Conservation (phyloP, 2,888 invertebrate species). For the Amphimallon solstitiale region DNA sequence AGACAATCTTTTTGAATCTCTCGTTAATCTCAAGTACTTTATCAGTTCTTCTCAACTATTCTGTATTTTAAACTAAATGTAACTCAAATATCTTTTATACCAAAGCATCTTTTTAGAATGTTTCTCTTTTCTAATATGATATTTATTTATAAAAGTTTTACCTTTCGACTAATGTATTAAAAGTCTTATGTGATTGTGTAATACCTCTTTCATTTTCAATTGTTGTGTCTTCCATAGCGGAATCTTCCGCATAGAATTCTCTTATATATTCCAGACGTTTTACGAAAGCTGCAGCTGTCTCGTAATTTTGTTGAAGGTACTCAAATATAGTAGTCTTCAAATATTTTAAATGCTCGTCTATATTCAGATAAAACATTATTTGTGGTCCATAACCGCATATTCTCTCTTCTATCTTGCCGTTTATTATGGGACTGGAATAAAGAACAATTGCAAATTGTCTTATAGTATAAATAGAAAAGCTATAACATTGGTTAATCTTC, state of each 20-base stretch:
- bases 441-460: too few species aligned
- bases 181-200: neutral
- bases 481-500: too few species aligned
- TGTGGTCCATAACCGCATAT: constrained; percentile 80
- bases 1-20: too few species aligned
- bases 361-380: constrained; percentile 74
- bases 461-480: too few species aligned
- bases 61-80: too few species aligned
- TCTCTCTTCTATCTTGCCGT: constrained; percentile 82
- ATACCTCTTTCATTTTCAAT: constrained; percentile 72
- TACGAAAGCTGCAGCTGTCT: constrained; percentile 72
- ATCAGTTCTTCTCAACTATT: too few species aligned
- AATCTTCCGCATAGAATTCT: constrained; percentile 76
- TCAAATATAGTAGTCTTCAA: constrained; percentile 68
- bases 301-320: constrained; percentile 70
- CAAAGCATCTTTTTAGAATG: too few species aligned
- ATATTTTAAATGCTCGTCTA: constrained; percentile 70
- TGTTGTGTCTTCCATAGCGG: constrained; percentile 70
- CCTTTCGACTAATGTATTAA: constrained; percentile 23
- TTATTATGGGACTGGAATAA: constrained; percentile 76
- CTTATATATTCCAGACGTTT: constrained; percentile 73
- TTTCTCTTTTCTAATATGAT: too few species aligned
- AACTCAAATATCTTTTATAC: too few species aligned
- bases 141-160: too few species aligned
- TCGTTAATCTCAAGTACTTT: too few species aligned